These are phyloP conservation scores for Halcyon leucocephala DNA, from an alignment of 2,797 vertebrate species.

Conservation along the genomic window DNA sequence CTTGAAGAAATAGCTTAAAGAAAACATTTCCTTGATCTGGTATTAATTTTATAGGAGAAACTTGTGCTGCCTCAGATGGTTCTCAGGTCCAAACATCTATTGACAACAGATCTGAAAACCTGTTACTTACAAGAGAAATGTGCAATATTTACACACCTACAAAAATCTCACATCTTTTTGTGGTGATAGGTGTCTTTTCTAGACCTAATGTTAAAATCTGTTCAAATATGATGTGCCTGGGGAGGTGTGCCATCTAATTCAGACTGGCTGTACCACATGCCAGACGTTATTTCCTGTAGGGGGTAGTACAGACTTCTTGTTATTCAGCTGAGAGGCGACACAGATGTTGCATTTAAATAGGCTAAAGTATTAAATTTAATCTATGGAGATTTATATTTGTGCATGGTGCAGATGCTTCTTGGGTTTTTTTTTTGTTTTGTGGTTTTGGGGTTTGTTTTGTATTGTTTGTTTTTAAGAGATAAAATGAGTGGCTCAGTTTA, in stretches of 20 bases:
- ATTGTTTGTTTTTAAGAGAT: background rate
- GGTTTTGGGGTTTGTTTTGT: too few relatives aligned
- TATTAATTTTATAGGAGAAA: constrained; percentile 1
- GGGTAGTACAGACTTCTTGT: background rate
- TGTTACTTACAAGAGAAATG: background rate
- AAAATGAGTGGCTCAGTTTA: background rate
- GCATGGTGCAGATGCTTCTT: background rate
- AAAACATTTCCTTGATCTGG: background rate
- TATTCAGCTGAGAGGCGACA: constrained; percentile 41
- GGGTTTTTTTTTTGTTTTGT: background rate
- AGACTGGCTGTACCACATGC: background rate
- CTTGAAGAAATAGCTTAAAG: constrained; percentile 8
- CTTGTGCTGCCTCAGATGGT: background rate
- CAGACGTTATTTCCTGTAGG: constrained; percentile 46
- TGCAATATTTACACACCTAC: background rate
- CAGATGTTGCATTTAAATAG: constrained; percentile 40
- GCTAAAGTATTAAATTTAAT: background rate
- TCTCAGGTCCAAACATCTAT: background rate
- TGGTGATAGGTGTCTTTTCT: background rate
- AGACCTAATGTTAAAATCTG: background rate
- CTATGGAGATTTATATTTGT: background rate
- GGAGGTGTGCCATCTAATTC: background rate
- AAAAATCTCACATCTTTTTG: background rate
- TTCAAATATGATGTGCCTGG: background rate
- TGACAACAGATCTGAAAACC: background rate